phyloP scores from a whole-genome alignment of 2,797 vertebrate genomes.

The Rhinatrema bivittatum region DNA sequence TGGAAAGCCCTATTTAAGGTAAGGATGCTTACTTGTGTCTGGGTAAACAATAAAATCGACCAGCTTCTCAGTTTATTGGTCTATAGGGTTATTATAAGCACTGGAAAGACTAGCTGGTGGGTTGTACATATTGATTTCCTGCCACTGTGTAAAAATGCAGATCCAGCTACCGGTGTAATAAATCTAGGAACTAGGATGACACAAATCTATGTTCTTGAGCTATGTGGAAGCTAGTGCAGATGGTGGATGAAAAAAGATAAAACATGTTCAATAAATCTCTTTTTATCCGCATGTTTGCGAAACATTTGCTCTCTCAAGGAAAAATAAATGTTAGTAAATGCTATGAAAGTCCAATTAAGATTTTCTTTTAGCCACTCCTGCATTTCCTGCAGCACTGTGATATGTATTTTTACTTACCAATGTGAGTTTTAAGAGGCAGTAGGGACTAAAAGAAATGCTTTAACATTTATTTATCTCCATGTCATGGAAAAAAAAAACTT shows the following conservation, averaged over 20 bases:
- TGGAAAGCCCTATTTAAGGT: constrained; percentile 13
- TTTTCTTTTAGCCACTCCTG: too few species aligned
- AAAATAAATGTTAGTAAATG: neutral
- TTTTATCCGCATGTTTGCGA: constrained; percentile 34
- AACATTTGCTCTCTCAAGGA: constrained; percentile 10
- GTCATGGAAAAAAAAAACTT: too few species aligned
- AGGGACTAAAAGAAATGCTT: too few species aligned
- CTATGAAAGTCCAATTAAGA: constrained; percentile 3
- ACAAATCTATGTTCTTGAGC: constrained; percentile 24
- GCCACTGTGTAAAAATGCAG: constrained; percentile 25
- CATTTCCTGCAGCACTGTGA: too few species aligned
- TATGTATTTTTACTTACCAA: too few species aligned
- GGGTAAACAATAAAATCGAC: constrained; percentile 35
- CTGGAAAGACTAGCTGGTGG: constrained; percentile 21
- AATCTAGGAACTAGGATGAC: constrained; percentile 27
- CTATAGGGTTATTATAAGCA: constrained; percentile 24
- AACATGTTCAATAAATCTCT: constrained; percentile 33
- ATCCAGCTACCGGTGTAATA: constrained; percentile 21
- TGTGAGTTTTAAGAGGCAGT: too few species aligned
- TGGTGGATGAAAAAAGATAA: constrained; percentile 24
- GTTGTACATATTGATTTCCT: constrained; percentile 42
- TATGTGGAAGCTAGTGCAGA: constrained; percentile 15
- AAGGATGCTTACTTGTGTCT: constrained; percentile 16
- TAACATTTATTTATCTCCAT: too few species aligned
- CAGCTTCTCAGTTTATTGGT: constrained; percentile 27